Evolutionary conservation across 2,888 invertebrate genomes (phyloP).

Genomic region (Archips xylosteana): DNA sequence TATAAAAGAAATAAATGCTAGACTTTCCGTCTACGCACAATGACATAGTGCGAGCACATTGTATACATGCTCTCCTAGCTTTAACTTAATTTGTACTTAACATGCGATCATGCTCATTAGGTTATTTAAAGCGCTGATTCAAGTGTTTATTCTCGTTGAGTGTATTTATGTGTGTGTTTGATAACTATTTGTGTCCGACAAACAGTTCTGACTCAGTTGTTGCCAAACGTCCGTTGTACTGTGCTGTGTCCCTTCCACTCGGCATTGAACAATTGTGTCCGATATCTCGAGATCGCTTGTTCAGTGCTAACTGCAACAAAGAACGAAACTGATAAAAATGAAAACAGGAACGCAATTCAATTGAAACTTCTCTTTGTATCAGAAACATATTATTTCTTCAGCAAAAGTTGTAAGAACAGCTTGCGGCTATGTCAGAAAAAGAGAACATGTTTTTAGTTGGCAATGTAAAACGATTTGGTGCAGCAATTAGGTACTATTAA

Average conservation of each 20-base stretch:
- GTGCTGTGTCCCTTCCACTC: slow-evolving; percentile 1
- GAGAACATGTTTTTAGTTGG: too few relatives aligned
- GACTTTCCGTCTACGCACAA: neutral
- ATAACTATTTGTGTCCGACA: slow-evolving; percentile 42
- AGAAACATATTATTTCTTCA: too few relatives aligned
- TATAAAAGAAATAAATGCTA: neutral
- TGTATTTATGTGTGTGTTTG: slow-evolving; percentile 30
- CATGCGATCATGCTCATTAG: slow-evolving; percentile 18
- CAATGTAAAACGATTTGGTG: too few relatives aligned
- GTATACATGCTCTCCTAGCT: neutral
- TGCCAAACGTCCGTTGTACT: slow-evolving; percentile 38
- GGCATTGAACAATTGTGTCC: neutral
- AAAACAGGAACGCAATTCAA: too few relatives aligned
- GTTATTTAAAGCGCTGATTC: slow-evolving; percentile 38
- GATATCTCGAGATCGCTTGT: slow-evolving; percentile 8
- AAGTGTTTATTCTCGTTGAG: slow-evolving; percentile 21
- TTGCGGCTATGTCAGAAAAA: too few relatives aligned
- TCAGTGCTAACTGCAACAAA: neutral
- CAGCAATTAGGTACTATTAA: too few relatives aligned
- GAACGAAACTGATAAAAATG: neutral
- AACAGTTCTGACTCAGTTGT: slow-evolving; percentile 44
- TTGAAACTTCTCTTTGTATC: too few relatives aligned
- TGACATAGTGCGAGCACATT: neutral
- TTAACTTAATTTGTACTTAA: slow-evolving; percentile 2
- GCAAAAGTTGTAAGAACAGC: too few relatives aligned